These are phyloP conservation scores for Montifringilla adamsi DNA, from an alignment of 2,113 vertebrate genomes.

Conservation along the genomic window DNA sequence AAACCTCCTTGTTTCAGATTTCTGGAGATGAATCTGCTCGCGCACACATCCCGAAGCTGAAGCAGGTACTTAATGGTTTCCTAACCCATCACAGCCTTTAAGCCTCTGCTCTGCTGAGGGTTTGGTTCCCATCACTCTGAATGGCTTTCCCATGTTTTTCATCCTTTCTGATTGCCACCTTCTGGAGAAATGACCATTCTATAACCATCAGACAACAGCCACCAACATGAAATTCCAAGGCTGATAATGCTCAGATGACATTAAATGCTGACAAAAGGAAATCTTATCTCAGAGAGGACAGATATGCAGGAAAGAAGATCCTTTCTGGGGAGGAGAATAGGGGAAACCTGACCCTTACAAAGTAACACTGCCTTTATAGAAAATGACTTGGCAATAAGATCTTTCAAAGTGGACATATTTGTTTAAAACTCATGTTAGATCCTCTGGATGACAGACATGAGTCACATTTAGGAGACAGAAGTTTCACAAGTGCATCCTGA, in stretches of 20 bases:
- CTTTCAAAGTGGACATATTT: not conserved
- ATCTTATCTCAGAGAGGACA: not conserved
- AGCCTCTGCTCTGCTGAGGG: not conserved
- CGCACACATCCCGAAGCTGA: not conserved
- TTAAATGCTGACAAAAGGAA: not conserved
- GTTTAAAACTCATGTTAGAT: not conserved
- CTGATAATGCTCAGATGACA: not conserved
- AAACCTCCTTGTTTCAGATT: not conserved
- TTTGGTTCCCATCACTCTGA: not conserved
- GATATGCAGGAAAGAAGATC: not conserved
- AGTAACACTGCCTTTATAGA: not conserved
- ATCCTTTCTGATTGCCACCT: not conserved
- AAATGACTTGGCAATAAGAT: not conserved
- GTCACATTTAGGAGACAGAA: not conserved
- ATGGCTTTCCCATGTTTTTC: not conserved
- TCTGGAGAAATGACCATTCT: not conserved
- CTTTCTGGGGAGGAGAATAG: not conserved
- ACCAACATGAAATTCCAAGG: not conserved
- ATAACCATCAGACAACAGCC: not conserved
- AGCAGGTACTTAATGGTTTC: not conserved
- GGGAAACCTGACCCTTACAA: not conserved
- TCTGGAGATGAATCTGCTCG: not conserved
- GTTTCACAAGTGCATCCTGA: not conserved
- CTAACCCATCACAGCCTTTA: not conserved
- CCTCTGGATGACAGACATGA: not conserved